Evolutionary conservation across 2,113 vertebrate species (phyloP).

Genomic region (Calonectris borealis): DNA sequence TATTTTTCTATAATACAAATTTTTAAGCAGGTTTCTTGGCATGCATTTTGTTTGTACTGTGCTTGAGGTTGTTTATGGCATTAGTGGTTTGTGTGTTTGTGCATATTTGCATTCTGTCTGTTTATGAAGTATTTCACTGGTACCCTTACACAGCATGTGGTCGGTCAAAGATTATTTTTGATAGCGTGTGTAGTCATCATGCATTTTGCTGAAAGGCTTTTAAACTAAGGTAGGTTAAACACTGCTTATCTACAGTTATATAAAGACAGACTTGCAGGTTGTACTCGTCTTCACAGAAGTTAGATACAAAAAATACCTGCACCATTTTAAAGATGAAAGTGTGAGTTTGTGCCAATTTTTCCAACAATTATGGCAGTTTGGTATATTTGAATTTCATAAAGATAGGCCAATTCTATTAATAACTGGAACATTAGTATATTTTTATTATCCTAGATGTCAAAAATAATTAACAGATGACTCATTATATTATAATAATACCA

Average conservation of each 20-base stretch:
- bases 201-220: conserved; percentile 29
- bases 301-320: neutral
- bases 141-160: conserved; percentile 52
- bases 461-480: conserved; percentile 48
- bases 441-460: conserved; percentile 36
- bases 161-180: neutral
- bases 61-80: conserved; percentile 55
- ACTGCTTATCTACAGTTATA: neutral
- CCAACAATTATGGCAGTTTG: neutral
- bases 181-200: neutral
- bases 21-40: conserved; percentile 64
- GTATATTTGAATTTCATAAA: neutral
- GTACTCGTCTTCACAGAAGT: neutral
- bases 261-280: neutral
- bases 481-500: conserved; percentile 8
- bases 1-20: conserved; percentile 34
- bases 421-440: conserved; percentile 6
- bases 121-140: conserved; percentile 42
- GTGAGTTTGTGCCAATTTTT: neutral
- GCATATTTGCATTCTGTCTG: conserved; percentile 57
- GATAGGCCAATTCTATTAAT: conserved; percentile 33
- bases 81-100: conserved; percentile 61
- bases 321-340: neutral
- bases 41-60: conserved; percentile 62
- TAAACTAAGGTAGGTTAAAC: neutral